Base-by-base conservation (phyloP, 2,888 invertebrate genomes). In the Piscicola geometra region DNA sequence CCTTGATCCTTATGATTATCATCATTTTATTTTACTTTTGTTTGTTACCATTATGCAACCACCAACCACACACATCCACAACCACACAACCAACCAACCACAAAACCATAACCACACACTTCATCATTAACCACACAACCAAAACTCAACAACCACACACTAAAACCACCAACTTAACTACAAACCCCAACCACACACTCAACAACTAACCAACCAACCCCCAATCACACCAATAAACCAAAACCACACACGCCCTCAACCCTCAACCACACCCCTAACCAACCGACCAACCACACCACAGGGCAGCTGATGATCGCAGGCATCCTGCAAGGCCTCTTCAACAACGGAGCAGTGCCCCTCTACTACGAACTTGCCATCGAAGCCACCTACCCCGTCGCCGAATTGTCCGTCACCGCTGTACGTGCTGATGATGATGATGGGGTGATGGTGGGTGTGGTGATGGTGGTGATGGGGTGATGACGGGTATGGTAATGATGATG, bases 301-400 rank as follows among this genome's bases (percentile, higher is more conserved):
- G 79, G 64, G 5, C 67, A 64, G 21, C 77, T 79, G 64, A 78
- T 75, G 69, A 30, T 52, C 33, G 70, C 77, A 5, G 70, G 47
- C 30, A 72, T 77, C 9, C 33, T 78, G n/a, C 78, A 77, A 41
- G 77, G 79, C 1, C 52, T 79, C 12, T 79, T 68, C 52, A 75
- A 71, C 56, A 80, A 80, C 35, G 80, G 79, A 0, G 71, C 77
- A 18, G 75, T 79, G 9, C 80, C 80, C 0, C 76, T 80, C 15
- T 79, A 75, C 75, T 80, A 78, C 67, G 80, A 80, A 67, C 41
- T 79, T 69, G 77, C 77, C 35, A 80, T 80, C n/a, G 80, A 80
- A 69, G 66, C 73, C 1, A 79, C 78, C 12, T 80, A 79, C 68
- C 80, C 80, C 12, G 75, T 80, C 35, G 64, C 78, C 1, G 80